A percentile compares a stretch with the other conserved stretches of the same genome.
Conservation (phyloP, 2,113 vertebrate genomes). For the Lophotis ruficrista region DNA sequence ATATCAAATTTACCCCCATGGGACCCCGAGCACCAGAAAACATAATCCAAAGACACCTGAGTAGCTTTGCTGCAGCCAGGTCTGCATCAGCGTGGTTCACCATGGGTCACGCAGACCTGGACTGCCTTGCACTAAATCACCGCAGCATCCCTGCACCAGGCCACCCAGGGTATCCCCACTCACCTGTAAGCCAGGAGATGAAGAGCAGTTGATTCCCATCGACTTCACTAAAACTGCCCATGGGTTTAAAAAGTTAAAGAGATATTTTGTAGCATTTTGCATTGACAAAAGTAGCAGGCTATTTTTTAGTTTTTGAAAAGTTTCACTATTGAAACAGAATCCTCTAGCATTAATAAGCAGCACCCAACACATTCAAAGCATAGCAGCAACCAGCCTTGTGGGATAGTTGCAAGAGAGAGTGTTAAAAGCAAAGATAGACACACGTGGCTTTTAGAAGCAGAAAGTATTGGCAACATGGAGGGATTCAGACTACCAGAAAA, state of each 20-base stretch:
- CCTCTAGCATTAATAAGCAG: neutral
- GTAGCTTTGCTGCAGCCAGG: neutral
- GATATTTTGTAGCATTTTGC: neutral
- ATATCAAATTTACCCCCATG: fast-evolving
- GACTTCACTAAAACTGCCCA: neutral
- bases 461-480: neutral
- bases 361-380: neutral
- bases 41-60: neutral
- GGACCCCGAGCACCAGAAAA: neutral
- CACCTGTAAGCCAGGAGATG: neutral
- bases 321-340: neutral
- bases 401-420: neutral
- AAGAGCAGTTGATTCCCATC: neutral
- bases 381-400: neutral
- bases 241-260: neutral
- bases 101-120: neutral
- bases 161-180: neutral
- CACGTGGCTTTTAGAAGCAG: neutral
- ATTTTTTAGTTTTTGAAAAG: neutral
- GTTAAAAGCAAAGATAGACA: neutral
- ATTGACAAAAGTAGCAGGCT: neutral
- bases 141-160: neutral
- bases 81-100: neutral
- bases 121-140: neutral
- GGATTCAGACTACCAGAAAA: neutral